Percentiles rank a stretch among this genome's conserved stretches.
Conservation (phyloP, 2,888 invertebrate genomes). For the Hemaris fuciformis region DNA sequence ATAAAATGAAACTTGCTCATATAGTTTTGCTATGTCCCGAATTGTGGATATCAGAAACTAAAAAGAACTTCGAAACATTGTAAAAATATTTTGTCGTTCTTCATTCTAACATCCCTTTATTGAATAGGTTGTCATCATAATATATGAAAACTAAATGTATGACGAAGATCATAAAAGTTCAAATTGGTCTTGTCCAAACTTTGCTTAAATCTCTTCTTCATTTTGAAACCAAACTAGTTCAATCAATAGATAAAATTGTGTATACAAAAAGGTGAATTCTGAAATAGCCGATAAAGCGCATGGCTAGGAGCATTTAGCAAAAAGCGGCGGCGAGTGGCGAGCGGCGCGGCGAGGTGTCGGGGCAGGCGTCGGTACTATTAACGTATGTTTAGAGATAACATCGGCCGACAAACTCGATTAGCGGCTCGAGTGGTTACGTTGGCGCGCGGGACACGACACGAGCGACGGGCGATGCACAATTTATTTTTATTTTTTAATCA, state of each 20-base stretch:
- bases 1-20: too few relatives aligned
- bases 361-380: conserved; percentile 72
- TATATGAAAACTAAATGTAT: too few relatives aligned
- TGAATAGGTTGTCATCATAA: too few relatives aligned
- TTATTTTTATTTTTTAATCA: not conserved
- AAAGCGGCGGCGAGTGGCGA: conserved; percentile 4
- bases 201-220: not conserved
- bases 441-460: conserved; percentile 31
- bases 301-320: not conserved
- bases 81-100: too few relatives aligned
- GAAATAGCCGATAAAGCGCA: not conserved
- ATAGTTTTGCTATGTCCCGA: too few relatives aligned
- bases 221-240: not conserved
- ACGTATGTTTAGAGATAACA: conserved; percentile 75
- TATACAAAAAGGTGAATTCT: not conserved
- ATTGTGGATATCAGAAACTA: too few relatives aligned
- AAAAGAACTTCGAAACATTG: too few relatives aligned
- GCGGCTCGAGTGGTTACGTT: conserved; percentile 64
- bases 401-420: conserved; percentile 81
- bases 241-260: not conserved
- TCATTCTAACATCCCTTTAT: too few relatives aligned
- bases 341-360: conserved; percentile 28
- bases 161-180: not conserved
- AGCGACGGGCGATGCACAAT: conserved; percentile 23
- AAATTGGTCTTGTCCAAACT: not conserved